Percentiles rank a stretch among this genome's conserved stretches.
Evolutionary conservation across 35 echinoderm and acorn worm species (phyloP).

Genomic region (Ophioderma brevispina): DNA sequence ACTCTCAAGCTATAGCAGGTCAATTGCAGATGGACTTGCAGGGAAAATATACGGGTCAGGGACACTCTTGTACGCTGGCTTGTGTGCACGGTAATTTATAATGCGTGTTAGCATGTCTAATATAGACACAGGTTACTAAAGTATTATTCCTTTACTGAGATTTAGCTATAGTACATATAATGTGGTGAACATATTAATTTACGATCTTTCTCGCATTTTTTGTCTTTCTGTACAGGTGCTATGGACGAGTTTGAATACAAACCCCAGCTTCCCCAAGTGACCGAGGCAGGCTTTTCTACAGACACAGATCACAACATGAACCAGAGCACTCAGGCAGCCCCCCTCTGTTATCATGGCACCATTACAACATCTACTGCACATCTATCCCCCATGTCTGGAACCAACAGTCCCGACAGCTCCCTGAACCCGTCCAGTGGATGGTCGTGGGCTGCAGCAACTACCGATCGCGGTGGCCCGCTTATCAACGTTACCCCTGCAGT

Average conservation of each 20-base stretch:
- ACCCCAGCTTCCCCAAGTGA: slow-evolving; percentile 74
- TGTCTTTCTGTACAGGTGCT: slow-evolving; percentile 68
- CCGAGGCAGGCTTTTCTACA: slow-evolving; percentile 59
- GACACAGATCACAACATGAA: slow-evolving; percentile 97
- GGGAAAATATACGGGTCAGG: not conserved
- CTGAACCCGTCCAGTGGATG: slow-evolving; percentile 18
- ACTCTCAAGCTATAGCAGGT: not conserved
- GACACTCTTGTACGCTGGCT: not conserved
- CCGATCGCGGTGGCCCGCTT: slow-evolving; percentile 25
- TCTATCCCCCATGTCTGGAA: slow-evolving; percentile 68
- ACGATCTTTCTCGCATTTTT: slow-evolving; percentile 27
- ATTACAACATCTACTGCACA: slow-evolving; percentile 41
- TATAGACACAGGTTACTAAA: not conserved
- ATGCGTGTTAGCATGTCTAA: not conserved
- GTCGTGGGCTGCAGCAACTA: slow-evolving; percentile 50
- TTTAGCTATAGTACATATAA: not conserved
- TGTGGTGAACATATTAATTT: slow-evolving; percentile 1
- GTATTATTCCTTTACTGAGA: not conserved
- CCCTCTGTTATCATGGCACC: slow-evolving; percentile 52
- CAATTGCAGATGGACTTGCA: not conserved
- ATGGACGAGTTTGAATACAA: slow-evolving; percentile 97
- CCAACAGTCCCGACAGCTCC: slow-evolving; percentile 60
- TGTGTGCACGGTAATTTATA: not conserved
- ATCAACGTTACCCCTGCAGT: slow-evolving; percentile 23
- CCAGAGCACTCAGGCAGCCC: slow-evolving; percentile 30